Evolutionary conservation across 1,140 invertebrate species (phyloP).

Genomic region (Brachionus koreanus): DNA sequence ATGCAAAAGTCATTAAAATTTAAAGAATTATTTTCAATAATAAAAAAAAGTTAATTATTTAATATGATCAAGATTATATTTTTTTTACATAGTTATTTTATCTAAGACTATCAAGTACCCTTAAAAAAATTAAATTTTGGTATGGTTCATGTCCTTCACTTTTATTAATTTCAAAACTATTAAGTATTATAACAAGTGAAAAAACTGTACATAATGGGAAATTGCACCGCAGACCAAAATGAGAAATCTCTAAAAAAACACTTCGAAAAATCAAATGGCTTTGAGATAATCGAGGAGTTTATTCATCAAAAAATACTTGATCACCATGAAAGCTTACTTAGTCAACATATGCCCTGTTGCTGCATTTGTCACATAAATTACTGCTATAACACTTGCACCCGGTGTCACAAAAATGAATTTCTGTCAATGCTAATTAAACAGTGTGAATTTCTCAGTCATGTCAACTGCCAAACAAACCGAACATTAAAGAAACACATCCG

Average conservation of each 20-base stretch:
- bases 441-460: neutral
- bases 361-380: neutral
- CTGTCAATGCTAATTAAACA: neutral
- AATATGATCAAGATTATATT: too few relatives aligned
- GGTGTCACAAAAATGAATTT: conserved; percentile 11
- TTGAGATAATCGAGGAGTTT: neutral
- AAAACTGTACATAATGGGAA: conserved; percentile 7
- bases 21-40: too few relatives aligned
- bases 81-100: too few relatives aligned
- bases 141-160: too few relatives aligned
- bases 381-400: neutral
- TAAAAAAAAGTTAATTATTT: too few relatives aligned
- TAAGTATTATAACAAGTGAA: too few relatives aligned
- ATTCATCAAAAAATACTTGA: neutral
- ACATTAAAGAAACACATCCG: neutral
- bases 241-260: neutral
- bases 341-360: neutral
- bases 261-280: neutral
- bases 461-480: neutral
- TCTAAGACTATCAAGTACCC: too few relatives aligned
- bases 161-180: too few relatives aligned
- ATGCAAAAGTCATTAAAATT: too few relatives aligned
- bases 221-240: neutral
- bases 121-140: too few relatives aligned
- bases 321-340: neutral